Percentiles rank a stretch among this genome's conserved stretches.
These are phyloP conservation scores for Macrochelys suwanniensis DNA, from an alignment of 2,797 vertebrate genomes.

Conservation along the genomic window DNA sequence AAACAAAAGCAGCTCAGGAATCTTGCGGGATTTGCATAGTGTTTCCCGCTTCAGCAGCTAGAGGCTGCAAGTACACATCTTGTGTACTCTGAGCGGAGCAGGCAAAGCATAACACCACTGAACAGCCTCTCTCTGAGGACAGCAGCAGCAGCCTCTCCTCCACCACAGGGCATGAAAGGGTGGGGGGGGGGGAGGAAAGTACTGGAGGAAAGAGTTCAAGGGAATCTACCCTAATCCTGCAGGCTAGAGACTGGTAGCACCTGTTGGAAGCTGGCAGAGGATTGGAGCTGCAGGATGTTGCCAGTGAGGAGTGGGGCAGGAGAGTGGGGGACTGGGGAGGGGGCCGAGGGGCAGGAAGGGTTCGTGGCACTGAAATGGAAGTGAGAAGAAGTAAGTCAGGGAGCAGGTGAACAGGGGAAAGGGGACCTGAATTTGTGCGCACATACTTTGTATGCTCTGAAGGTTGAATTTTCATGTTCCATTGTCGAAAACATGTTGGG, in stretches of 20 bases:
- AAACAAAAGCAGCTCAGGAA: background rate
- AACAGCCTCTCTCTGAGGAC: background rate
- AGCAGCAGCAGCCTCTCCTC: background rate
- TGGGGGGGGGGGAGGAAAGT: no score
- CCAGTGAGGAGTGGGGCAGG: background rate
- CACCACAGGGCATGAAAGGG: background rate
- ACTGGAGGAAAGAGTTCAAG: background rate
- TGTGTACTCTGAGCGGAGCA: background rate
- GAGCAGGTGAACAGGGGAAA: background rate
- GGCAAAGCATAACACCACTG: accelerated
- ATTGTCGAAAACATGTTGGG: no score
- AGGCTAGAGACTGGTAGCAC: background rate
- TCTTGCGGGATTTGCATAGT: background rate
- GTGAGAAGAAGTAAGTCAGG: background rate
- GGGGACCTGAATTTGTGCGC: background rate
- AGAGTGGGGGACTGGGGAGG: background rate
- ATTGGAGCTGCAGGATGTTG: no score
- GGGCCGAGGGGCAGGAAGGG: no score
- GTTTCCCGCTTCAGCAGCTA: background rate
- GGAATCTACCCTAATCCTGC: background rate
- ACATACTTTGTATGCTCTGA: background rate
- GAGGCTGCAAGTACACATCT: background rate
- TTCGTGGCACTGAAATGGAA: no score
- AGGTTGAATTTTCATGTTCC: background rate
- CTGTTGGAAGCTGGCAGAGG: background rate